Percentiles rank a stretch among this genome's conserved stretches.
phyloP scores from a whole-genome alignment of 2,888 invertebrate genomes.

The Malthinus seriepunctatus region DNA sequence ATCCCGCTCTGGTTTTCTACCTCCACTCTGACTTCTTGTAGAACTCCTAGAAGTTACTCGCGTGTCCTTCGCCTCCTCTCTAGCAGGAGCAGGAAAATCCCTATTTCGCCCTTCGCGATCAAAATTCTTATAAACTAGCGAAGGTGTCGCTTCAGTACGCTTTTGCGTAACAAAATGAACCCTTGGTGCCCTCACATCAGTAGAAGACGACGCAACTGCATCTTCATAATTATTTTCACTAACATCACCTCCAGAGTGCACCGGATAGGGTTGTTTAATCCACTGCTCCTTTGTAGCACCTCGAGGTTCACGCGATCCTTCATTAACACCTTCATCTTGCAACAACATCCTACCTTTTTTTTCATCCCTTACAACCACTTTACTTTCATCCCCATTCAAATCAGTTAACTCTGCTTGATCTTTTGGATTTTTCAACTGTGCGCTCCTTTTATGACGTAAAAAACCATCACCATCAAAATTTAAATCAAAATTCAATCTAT shows the following conservation, averaged over 20 bases:
- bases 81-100: conserved; percentile 27
- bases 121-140: conserved; percentile 28
- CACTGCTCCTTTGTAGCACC: conserved; percentile 63
- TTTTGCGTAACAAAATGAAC: conserved; percentile 69
- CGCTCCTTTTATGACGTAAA: not conserved
- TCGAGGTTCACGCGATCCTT: conserved; percentile 46
- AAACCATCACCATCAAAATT: not conserved
- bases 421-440: not conserved
- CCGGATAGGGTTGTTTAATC: conserved; percentile 63
- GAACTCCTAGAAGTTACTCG: not conserved
- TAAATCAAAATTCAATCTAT: conserved; percentile 5
- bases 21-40: not conserved
- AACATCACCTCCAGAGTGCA: conserved; percentile 42
- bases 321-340: conserved; percentile 25
- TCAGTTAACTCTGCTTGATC: not conserved
- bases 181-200: conserved; percentile 64
- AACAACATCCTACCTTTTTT: conserved; percentile 33
- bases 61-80: conserved; percentile 24
- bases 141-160: conserved; percentile 47
- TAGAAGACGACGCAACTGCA: conserved; percentile 60
- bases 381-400: not conserved
- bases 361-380: conserved; percentile 26
- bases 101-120: conserved; percentile 31
- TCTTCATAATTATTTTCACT: conserved; percentile 54
- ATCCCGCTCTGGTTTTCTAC: conserved; percentile 9